phyloP scores from a whole-genome alignment of 2,888 invertebrate species.

The Diplolepis rosae region DNA sequence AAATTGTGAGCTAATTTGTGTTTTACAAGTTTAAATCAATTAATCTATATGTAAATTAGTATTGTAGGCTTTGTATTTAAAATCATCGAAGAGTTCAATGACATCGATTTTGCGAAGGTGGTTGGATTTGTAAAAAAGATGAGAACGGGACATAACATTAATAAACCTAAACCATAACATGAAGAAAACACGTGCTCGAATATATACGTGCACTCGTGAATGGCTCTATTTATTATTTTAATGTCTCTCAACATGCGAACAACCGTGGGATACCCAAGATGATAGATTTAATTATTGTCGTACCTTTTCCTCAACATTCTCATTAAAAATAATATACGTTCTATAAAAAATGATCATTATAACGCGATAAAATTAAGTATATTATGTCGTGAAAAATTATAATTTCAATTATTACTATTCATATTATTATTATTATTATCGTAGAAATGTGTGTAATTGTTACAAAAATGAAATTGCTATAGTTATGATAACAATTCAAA shows the following conservation, averaged over 20 bases:
- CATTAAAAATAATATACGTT: too few relatives aligned
- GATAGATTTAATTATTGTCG: not conserved
- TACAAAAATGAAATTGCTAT: too few relatives aligned
- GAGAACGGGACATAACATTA: slow-evolving; percentile 10
- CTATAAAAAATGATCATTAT: too few relatives aligned
- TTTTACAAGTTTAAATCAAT: not conserved
- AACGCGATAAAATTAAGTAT: too few relatives aligned
- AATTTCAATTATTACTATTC: too few relatives aligned
- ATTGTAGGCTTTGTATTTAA: not conserved
- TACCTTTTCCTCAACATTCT: not conserved
- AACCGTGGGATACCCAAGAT: not conserved
- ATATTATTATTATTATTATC: too few relatives aligned
- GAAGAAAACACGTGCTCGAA: not conserved
- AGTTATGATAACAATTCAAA: too few relatives aligned
- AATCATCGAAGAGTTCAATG: slow-evolving; percentile 2
- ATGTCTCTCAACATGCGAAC: slow-evolving; percentile 10
- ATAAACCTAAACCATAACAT: slow-evolving; percentile 5
- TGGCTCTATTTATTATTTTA: slow-evolving; percentile 10
- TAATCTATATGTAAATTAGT: not conserved
- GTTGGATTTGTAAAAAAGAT: not conserved
- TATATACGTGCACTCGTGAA: not conserved
- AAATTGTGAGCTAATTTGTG: not conserved
- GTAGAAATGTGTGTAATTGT: not conserved
- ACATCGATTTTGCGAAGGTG: slow-evolving; percentile 6
- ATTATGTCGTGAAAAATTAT: too few relatives aligned